Conservation (phyloP, 2,797 vertebrate species). For the Eospalax fontanierii region DNA sequence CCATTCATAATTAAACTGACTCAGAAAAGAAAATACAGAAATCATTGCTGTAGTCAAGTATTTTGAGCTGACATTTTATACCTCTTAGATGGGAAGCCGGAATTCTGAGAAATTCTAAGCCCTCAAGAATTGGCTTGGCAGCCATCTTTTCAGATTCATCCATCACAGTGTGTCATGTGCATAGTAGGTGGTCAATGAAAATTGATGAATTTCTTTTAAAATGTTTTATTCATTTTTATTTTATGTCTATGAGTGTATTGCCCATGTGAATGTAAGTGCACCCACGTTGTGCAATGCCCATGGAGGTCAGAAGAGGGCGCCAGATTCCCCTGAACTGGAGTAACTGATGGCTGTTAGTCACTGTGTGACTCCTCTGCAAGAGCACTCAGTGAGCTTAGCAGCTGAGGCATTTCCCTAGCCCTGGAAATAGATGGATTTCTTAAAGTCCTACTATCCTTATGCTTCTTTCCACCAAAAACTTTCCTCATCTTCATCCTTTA, state of each 20-base stretch:
- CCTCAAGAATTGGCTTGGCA: neutral
- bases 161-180: neutral
- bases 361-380: too few relatives aligned
- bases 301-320: too few relatives aligned
- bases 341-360: too few relatives aligned
- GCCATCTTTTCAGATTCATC: neutral
- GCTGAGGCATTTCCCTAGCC: too few relatives aligned
- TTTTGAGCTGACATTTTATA: slow-evolving; percentile 3
- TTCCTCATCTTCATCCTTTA: neutral
- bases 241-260: too few relatives aligned
- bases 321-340: too few relatives aligned
- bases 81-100: neutral
- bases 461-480: neutral
- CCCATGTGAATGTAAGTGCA: too few relatives aligned
- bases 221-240: too few relatives aligned
- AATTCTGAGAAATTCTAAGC: slow-evolving; percentile 50
- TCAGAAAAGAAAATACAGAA: neutral
- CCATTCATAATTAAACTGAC: neutral
- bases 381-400: too few relatives aligned
- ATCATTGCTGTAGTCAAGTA: neutral
- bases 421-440: neutral
- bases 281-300: too few relatives aligned
- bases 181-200: slow-evolving; percentile 12
- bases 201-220: neutral
- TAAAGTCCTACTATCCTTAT: neutral